These are phyloP conservation scores for Drosophila funebris DNA, from an alignment of 1,140 invertebrate genomes.

Conservation along the genomic window DNA sequence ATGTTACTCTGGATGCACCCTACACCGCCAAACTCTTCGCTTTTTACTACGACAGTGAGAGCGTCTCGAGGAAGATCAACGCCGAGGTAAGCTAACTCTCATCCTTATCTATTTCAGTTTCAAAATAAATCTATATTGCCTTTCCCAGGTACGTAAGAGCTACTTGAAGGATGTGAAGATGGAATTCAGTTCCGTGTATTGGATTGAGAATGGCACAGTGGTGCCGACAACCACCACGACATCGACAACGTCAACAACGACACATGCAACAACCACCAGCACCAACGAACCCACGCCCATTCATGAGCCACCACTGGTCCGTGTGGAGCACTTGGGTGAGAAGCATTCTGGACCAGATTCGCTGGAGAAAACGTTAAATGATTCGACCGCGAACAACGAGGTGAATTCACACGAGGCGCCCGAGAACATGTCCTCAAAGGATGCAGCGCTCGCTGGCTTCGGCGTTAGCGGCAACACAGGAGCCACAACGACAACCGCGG, in stretches of 20 bases:
- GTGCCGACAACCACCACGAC: constrained; percentile 91
- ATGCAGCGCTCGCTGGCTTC: constrained; percentile 67
- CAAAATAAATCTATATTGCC: not conserved
- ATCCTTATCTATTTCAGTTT: not conserved
- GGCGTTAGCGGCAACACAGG: constrained; percentile 23
- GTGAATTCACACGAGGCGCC: constrained; percentile 69
- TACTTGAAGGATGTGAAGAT: constrained; percentile 87
- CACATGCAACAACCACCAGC: constrained; percentile 85
- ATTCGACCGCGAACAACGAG: constrained; percentile 66
- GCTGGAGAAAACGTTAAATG: constrained; percentile 72
- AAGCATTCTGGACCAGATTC: constrained; percentile 73
- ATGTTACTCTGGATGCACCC: constrained; percentile 88
- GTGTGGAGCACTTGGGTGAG: constrained; percentile 62
- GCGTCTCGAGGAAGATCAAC: constrained; percentile 73
- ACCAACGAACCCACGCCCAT: constrained; percentile 83
- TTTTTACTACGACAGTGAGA: constrained; percentile 87
- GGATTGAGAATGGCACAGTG: constrained; percentile 88
- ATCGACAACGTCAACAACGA: constrained; percentile 89
- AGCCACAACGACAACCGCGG: constrained; percentile 9
- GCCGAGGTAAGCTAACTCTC: constrained; percentile 54
- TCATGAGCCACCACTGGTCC: constrained; percentile 81
- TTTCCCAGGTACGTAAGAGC: constrained; percentile 85
- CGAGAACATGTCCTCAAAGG: constrained; percentile 74
- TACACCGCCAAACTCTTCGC: constrained; percentile 89
- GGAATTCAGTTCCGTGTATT: constrained; percentile 90